Evolutionary conservation across 1,140 invertebrate genomes (phyloP), one percentile per base, ranked within the genome.

Genomic region (Leptinotarsa defecta): DNA sequence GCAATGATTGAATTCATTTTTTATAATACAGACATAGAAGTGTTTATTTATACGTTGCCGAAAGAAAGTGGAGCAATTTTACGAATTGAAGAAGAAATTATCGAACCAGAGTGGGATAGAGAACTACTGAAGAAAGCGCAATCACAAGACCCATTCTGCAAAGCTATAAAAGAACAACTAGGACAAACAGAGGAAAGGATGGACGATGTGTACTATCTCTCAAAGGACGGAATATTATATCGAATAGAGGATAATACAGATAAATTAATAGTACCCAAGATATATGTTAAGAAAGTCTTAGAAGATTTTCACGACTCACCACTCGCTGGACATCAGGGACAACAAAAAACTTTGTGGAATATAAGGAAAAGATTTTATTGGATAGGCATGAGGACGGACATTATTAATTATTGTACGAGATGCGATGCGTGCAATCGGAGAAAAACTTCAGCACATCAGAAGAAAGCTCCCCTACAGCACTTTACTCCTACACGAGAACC

Each of bases 381-480:
- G 49, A 52, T n/a, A 15, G 49, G 49, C 17, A 52, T 52, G 49
- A 13, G 49, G 49, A 52, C 49, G 49, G 49, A 52, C 61, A 76
- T 76, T 48, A 67, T 43, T 19, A 52, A 70, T 13, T 76, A 76
- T 74, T 49, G 49, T 34, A 68, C 19, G 19, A 27, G 48, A 19
- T 76, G 75, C 17, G n/a, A 71, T 22, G 15, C 68, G n/a, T 70
- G 68, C 24, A 70, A 70, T 17, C 43, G 43, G n/a, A 15, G 68
- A 17, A 70, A 70, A 70, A n/a, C 68, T 11, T 57, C 68, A 22
- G 4, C 17, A n/a, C 49, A 81, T 74, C 5, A 48, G 24, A 48
- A 48, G 11, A 70, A 70, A 43, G 71, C 52, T 6, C 71, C 71
- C 2, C 24, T 63, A 15, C 71, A 62, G 27, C 13, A 24, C 5